Evolutionary conservation across 2,888 invertebrate genomes (phyloP).

Genomic region (Cephus pygmeus): DNA sequence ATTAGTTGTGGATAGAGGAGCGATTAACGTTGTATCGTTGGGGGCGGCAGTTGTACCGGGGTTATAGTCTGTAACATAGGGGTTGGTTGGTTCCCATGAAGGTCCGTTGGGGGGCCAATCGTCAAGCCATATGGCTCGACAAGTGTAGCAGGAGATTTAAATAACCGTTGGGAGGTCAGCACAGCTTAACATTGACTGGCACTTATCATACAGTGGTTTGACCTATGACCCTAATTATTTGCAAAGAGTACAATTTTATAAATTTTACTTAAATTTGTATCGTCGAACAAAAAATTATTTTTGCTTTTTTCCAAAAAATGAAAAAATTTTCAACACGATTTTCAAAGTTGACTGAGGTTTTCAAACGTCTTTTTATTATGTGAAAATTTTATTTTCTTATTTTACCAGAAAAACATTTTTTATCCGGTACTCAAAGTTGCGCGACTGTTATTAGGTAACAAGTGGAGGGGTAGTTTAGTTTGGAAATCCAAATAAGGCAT

Average conservation of each 20-base stretch:
- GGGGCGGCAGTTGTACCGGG: constrained; percentile 38
- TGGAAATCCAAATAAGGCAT: not conserved
- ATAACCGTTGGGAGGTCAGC: constrained; percentile 60
- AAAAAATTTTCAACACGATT: too few relatives aligned
- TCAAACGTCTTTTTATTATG: too few relatives aligned
- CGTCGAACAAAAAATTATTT: too few relatives aligned
- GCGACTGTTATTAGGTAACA: not conserved
- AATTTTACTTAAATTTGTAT: too few relatives aligned
- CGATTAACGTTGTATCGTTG: constrained; percentile 47
- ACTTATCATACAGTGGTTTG: too few relatives aligned
- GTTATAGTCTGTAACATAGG: constrained; percentile 37
- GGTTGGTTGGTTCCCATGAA: constrained; percentile 64
- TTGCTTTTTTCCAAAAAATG: too few relatives aligned
- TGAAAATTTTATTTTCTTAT: too few relatives aligned
- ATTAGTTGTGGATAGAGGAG: constrained; percentile 52
- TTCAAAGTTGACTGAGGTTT: too few relatives aligned
- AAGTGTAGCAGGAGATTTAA: constrained; percentile 65
- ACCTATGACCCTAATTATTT: too few relatives aligned
- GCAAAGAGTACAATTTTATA: too few relatives aligned
- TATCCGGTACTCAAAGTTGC: not conserved
- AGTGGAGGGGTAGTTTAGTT: not conserved
- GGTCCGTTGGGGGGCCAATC: constrained; percentile 63
- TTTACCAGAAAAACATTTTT: too few relatives aligned
- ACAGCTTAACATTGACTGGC: constrained; percentile 7
- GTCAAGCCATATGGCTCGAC: constrained; percentile 58